Conservation (phyloP, 2,113 vertebrate species). For the Blennius ocellaris region DNA sequence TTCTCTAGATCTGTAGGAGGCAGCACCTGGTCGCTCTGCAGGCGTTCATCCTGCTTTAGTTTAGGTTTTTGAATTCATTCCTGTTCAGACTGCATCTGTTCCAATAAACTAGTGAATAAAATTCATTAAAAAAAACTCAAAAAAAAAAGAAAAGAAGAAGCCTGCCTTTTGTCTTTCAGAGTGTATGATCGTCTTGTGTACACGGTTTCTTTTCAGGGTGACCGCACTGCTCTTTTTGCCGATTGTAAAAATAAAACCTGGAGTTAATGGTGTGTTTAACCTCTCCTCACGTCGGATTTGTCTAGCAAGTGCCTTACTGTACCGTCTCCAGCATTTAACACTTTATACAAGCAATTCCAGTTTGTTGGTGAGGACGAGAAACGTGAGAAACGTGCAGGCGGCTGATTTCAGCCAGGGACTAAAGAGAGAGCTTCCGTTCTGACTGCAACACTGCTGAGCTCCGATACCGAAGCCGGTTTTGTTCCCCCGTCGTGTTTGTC, state of each 20-base stretch:
- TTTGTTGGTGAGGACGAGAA: neutral
- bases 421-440: no score
- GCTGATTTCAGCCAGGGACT: no score
- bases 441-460: neutral
- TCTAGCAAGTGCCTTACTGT: constrained; percentile 78
- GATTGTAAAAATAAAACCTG: constrained; percentile 54
- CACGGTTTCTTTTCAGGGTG: constrained; percentile 18
- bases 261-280: constrained; percentile 43
- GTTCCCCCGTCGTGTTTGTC: constrained; percentile 42
- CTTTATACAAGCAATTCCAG: neutral
- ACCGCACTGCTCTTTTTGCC: constrained; percentile 22
- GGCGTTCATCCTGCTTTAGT: constrained; percentile 25
- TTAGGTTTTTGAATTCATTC: constrained; percentile 48
- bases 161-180: constrained; percentile 24
- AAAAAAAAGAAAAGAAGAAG: neutral
- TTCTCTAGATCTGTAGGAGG: constrained; percentile 66
- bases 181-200: no score
- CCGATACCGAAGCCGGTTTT: neutral
- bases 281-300: constrained; percentile 32
- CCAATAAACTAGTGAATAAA: neutral
- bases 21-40: constrained; percentile 61
- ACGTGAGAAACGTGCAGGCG: neutral
- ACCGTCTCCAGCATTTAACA: constrained; percentile 25
- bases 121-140: no score
- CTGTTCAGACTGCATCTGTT: constrained; percentile 20